phyloP scores from a whole-genome alignment of 2,888 invertebrate genomes.

The Drosophila gaucha region DNA sequence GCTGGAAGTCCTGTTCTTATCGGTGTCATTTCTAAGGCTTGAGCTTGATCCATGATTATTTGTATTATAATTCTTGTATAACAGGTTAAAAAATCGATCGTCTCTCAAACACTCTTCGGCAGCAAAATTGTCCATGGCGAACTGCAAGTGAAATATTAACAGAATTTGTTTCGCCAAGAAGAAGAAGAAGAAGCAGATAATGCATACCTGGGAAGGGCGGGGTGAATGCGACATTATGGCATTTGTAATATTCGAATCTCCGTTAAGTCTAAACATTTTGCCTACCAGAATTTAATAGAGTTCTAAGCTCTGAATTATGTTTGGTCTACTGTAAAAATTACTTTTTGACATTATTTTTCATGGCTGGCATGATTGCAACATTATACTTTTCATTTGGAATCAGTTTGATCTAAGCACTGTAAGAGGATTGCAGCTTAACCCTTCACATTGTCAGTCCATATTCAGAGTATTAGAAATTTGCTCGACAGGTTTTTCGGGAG shows the following conservation, averaged over 20 bases:
- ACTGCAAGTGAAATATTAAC: slow-evolving; percentile 1
- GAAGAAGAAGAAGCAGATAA: background rate
- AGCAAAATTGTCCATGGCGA: background rate
- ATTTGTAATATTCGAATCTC: slow-evolving; percentile 2
- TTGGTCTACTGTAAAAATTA: background rate
- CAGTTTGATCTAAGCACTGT: slow-evolving; percentile 4
- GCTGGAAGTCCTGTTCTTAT: slow-evolving; percentile 19
- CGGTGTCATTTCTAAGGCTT: background rate
- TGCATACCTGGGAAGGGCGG: slow-evolving; percentile 8
- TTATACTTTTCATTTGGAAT: background rate
- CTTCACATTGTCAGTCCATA: background rate
- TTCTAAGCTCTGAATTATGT: background rate
- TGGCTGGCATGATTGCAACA: background rate
- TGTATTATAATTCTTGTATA: slow-evolving; percentile 37
- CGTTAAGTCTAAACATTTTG: slow-evolving; percentile 30
- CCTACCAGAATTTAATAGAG: slow-evolving; percentile 35
- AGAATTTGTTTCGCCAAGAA: background rate
- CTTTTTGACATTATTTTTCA: background rate
- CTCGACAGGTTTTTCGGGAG: background rate
- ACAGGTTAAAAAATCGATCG: slow-evolving; percentile 37
- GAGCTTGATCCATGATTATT: background rate
- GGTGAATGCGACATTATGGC: slow-evolving; percentile 13
- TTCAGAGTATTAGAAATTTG: background rate
- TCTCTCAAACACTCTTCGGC: slow-evolving; percentile 29
- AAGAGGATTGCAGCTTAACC: slow-evolving; percentile 4